phyloP scores from a whole-genome alignment of 1,140 invertebrate species.

The Diorhabda carinulata region DNA sequence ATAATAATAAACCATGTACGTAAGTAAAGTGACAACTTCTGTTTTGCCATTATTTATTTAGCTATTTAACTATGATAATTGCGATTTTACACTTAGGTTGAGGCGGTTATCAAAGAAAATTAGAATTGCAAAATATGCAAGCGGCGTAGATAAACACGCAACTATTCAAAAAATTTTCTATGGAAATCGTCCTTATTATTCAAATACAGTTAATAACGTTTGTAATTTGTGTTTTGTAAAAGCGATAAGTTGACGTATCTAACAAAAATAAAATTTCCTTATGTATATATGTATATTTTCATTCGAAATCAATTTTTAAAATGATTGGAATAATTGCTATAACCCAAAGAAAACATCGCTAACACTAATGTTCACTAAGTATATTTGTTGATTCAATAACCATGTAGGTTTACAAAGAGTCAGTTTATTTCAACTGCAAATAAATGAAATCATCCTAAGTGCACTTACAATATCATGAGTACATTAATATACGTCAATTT shows the following conservation, averaged over 20 bases:
- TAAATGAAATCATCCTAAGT: too few relatives aligned
- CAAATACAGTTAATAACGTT: conserved; percentile 16
- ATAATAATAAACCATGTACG: not conserved
- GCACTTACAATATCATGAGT: too few relatives aligned
- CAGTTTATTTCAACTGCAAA: too few relatives aligned
- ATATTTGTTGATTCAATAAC: too few relatives aligned
- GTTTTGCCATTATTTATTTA: not conserved
- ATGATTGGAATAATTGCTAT: too few relatives aligned
- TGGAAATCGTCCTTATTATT: conserved; percentile 11
- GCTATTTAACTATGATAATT: conserved; percentile 5
- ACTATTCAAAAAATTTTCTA: conserved; percentile 16
- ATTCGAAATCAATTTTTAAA: too few relatives aligned
- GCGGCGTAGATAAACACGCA: conserved; percentile 4
- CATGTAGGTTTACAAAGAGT: too few relatives aligned
- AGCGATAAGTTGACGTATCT: not conserved
- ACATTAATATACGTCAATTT: too few relatives aligned
- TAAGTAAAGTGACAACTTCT: not conserved
- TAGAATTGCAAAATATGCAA: conserved; percentile 17
- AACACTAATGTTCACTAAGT: too few relatives aligned
- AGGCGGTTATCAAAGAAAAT: conserved; percentile 12
- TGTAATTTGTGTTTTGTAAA: conserved; percentile 2
- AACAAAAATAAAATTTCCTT: too few relatives aligned
- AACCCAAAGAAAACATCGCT: too few relatives aligned
- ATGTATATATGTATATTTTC: too few relatives aligned
- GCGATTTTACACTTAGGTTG: not conserved